Conservation (phyloP, 2,888 invertebrate genomes). For the Synanthedon andrenaeformis region DNA sequence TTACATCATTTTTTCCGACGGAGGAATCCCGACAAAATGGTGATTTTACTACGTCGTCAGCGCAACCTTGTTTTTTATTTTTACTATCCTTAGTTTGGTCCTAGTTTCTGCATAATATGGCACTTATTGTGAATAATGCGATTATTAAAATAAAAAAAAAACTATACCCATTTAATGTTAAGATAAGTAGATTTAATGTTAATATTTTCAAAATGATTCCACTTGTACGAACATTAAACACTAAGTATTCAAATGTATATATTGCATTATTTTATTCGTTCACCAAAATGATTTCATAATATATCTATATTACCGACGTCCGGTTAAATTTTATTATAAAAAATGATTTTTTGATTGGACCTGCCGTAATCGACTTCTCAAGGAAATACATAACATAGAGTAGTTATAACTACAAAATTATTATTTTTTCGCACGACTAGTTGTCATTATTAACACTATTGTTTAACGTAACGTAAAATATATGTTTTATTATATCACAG, state of each 20-base stretch:
- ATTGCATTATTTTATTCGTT: background rate
- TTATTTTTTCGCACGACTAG: no score
- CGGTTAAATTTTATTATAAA: conserved; percentile 62
- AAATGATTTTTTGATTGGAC: conserved; percentile 69
- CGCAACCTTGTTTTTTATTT: conserved; percentile 2
- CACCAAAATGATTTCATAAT: conserved; percentile 32
- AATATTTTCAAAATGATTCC: no score
- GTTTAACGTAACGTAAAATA: no score
- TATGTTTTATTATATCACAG: no score
- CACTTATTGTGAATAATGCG: no score
- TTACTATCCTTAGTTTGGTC: conserved; percentile 3
- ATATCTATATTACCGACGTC: conserved; percentile 60
- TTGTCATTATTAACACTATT: no score
- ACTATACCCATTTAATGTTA: no score
- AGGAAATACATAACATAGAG: conserved; percentile 35
- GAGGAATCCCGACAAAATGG: conserved; percentile 15
- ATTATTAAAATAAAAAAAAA: no score
- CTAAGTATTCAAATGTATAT: no score
- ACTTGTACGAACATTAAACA: no score
- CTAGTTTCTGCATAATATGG: conserved; percentile 1
- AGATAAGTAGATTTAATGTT: no score
- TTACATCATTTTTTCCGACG: conserved; percentile 4
- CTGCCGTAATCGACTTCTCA: conserved; percentile 47
- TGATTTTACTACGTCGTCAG: conserved; percentile 12
- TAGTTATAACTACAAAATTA: conserved; percentile 7